Evolutionary conservation across 2,113 vertebrate genomes (phyloP).

Genomic region (Axis porcinus): DNA sequence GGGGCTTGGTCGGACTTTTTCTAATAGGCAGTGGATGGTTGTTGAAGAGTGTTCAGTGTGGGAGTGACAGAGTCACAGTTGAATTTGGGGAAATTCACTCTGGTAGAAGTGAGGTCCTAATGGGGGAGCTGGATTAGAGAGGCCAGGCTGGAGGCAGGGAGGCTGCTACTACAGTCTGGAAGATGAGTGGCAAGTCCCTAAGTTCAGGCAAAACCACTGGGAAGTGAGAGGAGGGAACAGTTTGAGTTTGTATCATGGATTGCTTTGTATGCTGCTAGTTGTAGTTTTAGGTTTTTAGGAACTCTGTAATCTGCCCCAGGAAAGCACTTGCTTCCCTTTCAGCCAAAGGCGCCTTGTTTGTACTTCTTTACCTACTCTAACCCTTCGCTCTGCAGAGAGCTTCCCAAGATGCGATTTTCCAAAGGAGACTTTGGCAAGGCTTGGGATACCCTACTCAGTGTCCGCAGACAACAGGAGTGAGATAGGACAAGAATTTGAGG

Average conservation of each 20-base stretch:
- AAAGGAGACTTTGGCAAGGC: not conserved
- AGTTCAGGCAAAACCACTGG: not conserved
- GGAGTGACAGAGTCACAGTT: not conserved
- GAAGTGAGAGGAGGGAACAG: not conserved
- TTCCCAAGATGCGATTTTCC: not conserved
- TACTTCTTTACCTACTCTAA: not conserved
- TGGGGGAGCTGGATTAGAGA: not conserved
- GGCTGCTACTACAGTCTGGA: accelerated
- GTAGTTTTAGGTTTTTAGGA: not conserved
- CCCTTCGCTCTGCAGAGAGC: not conserved
- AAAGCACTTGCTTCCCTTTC: not conserved
- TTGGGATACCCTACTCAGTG: not conserved
- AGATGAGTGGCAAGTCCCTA: not conserved
- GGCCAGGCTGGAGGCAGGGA: not conserved
- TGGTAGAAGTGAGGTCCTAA: not conserved
- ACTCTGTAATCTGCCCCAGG: not conserved
- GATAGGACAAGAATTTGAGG: not conserved
- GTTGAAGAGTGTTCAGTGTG: not conserved
- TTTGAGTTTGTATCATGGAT: not conserved
- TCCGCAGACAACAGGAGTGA: not conserved
- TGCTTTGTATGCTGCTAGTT: not conserved
- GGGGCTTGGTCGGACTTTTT: not conserved
- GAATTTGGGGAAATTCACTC: not conserved
- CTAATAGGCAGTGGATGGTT: not conserved
- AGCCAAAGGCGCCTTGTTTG: not conserved